phyloP scores from a whole-genome alignment of 2,113 vertebrate genomes.

The Acanthochromis polyacanthus region DNA sequence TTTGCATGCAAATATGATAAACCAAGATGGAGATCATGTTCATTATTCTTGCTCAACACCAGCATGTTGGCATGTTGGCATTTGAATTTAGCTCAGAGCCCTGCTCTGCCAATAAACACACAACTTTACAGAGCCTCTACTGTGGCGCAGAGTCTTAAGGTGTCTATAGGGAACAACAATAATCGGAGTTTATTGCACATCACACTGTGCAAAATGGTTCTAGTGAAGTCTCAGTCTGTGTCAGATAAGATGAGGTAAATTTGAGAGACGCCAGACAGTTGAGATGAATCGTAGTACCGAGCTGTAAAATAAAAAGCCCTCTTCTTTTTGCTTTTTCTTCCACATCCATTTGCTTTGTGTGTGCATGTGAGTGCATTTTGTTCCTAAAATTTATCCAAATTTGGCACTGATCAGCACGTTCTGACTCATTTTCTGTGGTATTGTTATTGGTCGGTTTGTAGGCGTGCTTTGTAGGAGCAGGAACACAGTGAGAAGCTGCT shows the following conservation, averaged over 20 bases:
- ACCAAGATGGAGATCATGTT: not conserved
- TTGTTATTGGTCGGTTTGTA: conserved; percentile 6
- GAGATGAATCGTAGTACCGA: not conserved
- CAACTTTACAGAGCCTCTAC: not conserved
- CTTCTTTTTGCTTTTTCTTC: too few relatives aligned
- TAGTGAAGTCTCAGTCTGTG: not conserved
- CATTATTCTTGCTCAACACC: not conserved
- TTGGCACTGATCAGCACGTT: too few relatives aligned
- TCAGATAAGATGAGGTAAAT: not conserved
- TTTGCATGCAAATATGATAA: not conserved
- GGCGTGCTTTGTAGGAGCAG: too few relatives aligned
- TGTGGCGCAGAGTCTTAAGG: not conserved
- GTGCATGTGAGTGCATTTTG: too few relatives aligned
- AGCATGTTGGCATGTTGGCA: not conserved
- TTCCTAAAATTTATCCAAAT: too few relatives aligned
- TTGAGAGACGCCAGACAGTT: not conserved
- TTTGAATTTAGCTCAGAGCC: not conserved
- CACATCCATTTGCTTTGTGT: too few relatives aligned
- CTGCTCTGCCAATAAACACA: not conserved
- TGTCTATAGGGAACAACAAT: too few relatives aligned
- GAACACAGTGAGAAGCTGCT: not conserved
- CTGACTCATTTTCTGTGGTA: not conserved
- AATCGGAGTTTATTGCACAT: not conserved
- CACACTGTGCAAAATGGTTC: not conserved
- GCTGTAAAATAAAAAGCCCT: not conserved